Evolutionary conservation across 2,888 invertebrate genomes (phyloP), one percentile per base, ranked within the genome.

Genomic region (Eupithecia tripunctaria): DNA sequence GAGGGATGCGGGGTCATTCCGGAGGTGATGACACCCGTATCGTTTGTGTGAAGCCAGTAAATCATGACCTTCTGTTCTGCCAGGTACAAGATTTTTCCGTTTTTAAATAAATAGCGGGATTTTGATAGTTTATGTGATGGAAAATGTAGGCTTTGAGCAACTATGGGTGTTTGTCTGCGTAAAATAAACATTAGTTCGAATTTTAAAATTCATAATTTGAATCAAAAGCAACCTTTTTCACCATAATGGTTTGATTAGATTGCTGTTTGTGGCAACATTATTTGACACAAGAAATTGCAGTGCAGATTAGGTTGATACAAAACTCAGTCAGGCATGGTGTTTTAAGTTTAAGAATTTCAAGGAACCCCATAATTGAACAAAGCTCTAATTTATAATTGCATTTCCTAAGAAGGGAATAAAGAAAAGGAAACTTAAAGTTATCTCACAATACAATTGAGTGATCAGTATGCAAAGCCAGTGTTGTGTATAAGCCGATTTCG

Each of bases 1-100:
- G 94, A 94, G 88, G 89, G 90, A 94, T 95, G 91, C 82, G 84
- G 91, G 94, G 94, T 92, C 94, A 94, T 95, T 93, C 83, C 81
- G 76, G 81, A 93, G 93, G 94, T 93, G 94, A 93, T 92, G 94
- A 94, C 86, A 89, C 85, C 89, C 86, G 90, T 93, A 92, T 92
- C 92, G 89, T 86, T 86, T 87, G 88, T 86, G 89, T 87, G 82
- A 85, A 86, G 89, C 84, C 84, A 82, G 84, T 94, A 94, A 92
- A 94, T 95, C 94, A 94, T 93, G 90, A 68, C 75, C 71, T 74
- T 74, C 71, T 68, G 80, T 74, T 71, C 69, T 68, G 80, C 83
- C 90, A 89, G 92, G 91, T 92, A 88, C 86, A 86, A 79, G 85
- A 81, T 83, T 79, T 7, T 81, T 76, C 72, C 79, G 21, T 82